Base-by-base conservation (phyloP, 2,888 invertebrate genomes). In the Tinea pellionella region DNA sequence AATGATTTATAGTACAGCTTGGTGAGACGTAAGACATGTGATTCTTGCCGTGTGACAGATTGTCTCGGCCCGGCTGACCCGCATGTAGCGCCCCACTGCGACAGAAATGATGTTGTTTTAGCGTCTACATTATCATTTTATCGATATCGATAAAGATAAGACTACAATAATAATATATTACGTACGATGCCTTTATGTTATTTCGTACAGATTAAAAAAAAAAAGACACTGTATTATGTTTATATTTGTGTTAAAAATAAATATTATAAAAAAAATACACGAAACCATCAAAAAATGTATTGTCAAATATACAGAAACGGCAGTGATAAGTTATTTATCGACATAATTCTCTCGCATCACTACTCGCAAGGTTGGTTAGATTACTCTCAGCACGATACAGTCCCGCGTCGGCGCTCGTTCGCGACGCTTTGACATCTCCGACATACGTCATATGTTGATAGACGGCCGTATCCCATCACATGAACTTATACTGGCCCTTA, bases 361-460 rank as follows among this genome's bases (percentile, higher is more conserved):
- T 82, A 77, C 60, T 64, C 65, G 71, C 75, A 76, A 80, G 78
- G 82, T 76, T 78, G 47, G 69, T 75, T 74, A 85, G 85, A 87
- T 87, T 87, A 77, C 86, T 86, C 87, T 83, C 87, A 87, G 87
- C 87, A 87, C 84, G 87, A 86, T 82, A 85, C 84, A 81, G 82
- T 84, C 85, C 86, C 74, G 80, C 79, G 82, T 82, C 82, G 80
- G 80, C 82, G 84, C 82, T 84, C 83, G 82, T 81, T 80, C 81
- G 84, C 86, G 84, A 82, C 83, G 85, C 86, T 87, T 85, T 87
- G 87, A 87, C 87, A 86, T 80, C 84, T 42, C 86, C 83, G 85
- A 82, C 82, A 70, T 74, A 75, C 82, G 81, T 84, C 84, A 83
- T 81, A 77, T 75, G 78, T 76, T 84, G 86, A 86, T 85, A 83